Percentiles rank a stretch among this genome's conserved stretches.
phyloP scores from a whole-genome alignment of 2,113 vertebrate genomes.

The Capricornis sumatraensis region DNA sequence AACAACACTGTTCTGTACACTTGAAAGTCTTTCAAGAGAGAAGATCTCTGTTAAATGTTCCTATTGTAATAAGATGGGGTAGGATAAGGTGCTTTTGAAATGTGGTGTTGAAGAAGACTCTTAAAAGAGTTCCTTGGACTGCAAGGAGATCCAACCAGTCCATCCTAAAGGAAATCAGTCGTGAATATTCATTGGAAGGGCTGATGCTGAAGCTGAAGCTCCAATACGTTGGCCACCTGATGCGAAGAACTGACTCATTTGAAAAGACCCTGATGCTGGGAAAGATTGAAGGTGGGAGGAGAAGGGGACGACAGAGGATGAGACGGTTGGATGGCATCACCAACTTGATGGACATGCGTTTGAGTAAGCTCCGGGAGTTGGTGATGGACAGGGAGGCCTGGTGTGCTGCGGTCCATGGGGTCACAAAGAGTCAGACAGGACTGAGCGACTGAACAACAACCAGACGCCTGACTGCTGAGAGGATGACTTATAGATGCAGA shows the following conservation, averaged over 20 bases:
- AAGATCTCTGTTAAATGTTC: not conserved
- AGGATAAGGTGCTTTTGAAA: not conserved
- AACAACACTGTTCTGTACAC: not conserved
- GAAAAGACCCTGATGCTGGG: not conserved
- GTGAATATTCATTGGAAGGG: not conserved
- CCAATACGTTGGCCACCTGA: not conserved
- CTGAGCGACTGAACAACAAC: rapidly evolving
- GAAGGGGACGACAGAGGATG: not conserved
- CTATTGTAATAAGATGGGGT: not conserved
- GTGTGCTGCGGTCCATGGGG: not conserved
- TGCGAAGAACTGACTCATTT: not conserved
- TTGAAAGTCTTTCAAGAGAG: not conserved
- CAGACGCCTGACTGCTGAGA: not conserved
- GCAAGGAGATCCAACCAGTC: not conserved
- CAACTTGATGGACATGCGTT: not conserved
- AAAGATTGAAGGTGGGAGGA: not conserved
- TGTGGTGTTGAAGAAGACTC: not conserved
- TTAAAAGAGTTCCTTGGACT: not conserved
- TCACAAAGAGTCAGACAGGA: not conserved
- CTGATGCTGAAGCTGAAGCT: not conserved
- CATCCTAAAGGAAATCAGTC: not conserved
- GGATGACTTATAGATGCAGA: not conserved
- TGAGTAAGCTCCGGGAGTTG: not conserved
- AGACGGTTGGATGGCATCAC: not conserved
- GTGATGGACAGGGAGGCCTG: not conserved